Evolutionary conservation across 2,113 vertebrate species (phyloP).

Genomic region (Empidonax alnorum): DNA sequence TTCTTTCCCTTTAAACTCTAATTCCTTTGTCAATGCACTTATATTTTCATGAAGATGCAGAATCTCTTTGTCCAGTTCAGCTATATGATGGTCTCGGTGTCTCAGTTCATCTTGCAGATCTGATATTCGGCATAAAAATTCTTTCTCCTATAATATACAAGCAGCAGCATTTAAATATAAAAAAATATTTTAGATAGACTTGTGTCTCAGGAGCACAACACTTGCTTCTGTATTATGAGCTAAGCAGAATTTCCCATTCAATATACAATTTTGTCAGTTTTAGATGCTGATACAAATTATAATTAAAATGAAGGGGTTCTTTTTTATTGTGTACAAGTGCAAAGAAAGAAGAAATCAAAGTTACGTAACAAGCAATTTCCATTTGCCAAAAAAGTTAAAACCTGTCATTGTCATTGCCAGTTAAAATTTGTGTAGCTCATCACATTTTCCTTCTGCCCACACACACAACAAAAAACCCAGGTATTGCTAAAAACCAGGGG

Average conservation of each 20-base stretch:
- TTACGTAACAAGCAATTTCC: neutral
- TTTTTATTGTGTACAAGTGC: neutral
- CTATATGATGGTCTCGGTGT: slow-evolving; percentile 92
- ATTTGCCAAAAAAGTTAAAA: neutral
- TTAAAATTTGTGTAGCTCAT: neutral
- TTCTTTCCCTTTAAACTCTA: slow-evolving; percentile 97
- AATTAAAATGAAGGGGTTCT: neutral
- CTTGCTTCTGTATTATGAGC: neutral
- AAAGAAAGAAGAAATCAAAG: neutral
- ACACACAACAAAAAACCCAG: neutral
- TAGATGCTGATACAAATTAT: neutral
- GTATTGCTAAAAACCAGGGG: neutral
- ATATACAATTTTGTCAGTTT: neutral
- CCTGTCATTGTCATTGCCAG: neutral
- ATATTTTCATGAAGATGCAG: slow-evolving; percentile 94
- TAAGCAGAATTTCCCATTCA: neutral
- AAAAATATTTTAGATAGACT: neutral
- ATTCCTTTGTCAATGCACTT: slow-evolving; percentile 92
- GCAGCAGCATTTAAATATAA: neutral
- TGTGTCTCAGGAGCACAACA: neutral
- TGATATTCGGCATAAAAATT: slow-evolving; percentile 86
- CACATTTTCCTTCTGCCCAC: neutral
- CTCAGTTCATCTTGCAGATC: slow-evolving; percentile 92
- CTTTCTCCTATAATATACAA: slow-evolving; percentile 81
- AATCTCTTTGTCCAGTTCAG: slow-evolving; percentile 92